Percentiles rank a stretch among this genome's conserved stretches.
phyloP scores from a whole-genome alignment of 2,113 vertebrate genomes.

The Cichladusa arquata region DNA sequence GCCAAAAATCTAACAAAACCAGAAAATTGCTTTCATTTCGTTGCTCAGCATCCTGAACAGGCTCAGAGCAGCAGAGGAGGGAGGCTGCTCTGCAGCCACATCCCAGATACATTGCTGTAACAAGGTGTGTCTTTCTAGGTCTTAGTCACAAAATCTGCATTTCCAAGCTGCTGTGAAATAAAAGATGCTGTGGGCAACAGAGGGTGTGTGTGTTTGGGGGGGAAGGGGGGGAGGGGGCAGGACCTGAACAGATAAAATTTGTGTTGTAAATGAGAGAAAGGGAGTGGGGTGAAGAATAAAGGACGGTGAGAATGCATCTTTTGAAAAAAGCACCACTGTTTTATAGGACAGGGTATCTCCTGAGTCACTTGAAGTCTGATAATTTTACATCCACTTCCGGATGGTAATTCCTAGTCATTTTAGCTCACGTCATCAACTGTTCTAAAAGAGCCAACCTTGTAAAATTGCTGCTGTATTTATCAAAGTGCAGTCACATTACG shows the following conservation, averaged over 20 bases:
- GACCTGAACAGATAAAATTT: not conserved
- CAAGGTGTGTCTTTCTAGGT: not conserved
- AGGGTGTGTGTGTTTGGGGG: not conserved
- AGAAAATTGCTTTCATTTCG: not conserved
- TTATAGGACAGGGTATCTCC: not conserved
- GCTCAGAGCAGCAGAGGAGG: not conserved
- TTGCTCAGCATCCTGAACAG: not conserved
- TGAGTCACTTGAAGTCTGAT: not conserved
- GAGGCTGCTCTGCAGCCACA: not conserved
- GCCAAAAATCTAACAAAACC: not conserved
- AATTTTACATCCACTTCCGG: not conserved
- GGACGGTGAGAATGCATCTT: not conserved
- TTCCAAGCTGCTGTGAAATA: not conserved
- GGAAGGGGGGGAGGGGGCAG: not conserved
- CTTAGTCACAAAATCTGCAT: not conserved
- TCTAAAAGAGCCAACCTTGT: not conserved
- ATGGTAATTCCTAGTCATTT: not conserved
- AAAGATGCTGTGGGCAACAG: not conserved
- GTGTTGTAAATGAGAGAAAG: conserved; percentile 23
- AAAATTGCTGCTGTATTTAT: not conserved
- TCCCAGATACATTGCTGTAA: not conserved
- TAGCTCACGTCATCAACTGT: not conserved
- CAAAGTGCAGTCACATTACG: not conserved
- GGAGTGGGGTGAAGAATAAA: not conserved
- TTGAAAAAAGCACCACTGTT: not conserved